Base-by-base conservation (phyloP, 2,888 invertebrate species). In the Machimus rusticus region DNA sequence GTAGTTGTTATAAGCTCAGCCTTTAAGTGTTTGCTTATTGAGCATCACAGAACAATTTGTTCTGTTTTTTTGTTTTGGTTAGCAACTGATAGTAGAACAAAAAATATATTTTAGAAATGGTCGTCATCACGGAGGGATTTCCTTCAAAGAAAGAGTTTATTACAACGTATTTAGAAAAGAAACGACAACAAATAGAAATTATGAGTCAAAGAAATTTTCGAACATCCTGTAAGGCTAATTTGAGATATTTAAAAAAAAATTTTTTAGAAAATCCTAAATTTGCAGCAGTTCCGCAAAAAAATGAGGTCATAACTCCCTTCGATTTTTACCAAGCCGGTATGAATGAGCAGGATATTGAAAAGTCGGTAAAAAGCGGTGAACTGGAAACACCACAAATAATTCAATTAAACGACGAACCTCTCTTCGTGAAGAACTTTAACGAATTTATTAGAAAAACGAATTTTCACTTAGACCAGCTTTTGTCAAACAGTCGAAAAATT, bases 41-140 rank as follows among this genome's bases (percentile, higher is more conserved):
- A 51, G 5, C 6, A 51, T n/a, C n/a, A 51, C 16, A 51, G 6
- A 51, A 2, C 51, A 51, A 51, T 19, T 12, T 19, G 19, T 46
- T 51, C 16, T 51, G 19, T 78, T 78, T 43, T 79, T 1, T 37
- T 46, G 5, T 79, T 79, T n/a, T 1, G 43, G 1, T 46, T 46
- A 51, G 51, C n/a, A 51, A 51, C 51, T 51, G 6, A 5, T n/a
- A 51, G 57, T 23, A n/a, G 51, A 46, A 23, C 2, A 4, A n/a
- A 23, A 57, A 43, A 23, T 39, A 74, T 51, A 84, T 66, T 66
- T 39, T 84, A 28, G 14, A 19, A 51, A 88, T 88, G 88, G 88
- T 88, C 66, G 88, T 88, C 9, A 81, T 88, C 8, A 86, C 74
- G 14, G 88, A 88, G 57, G 55, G 85, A 23, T 88, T 87, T 34